Percentiles rank a stretch among this genome's conserved stretches.
Conservation (phyloP, 2,113 vertebrate genomes). For the Vidua macroura region DNA sequence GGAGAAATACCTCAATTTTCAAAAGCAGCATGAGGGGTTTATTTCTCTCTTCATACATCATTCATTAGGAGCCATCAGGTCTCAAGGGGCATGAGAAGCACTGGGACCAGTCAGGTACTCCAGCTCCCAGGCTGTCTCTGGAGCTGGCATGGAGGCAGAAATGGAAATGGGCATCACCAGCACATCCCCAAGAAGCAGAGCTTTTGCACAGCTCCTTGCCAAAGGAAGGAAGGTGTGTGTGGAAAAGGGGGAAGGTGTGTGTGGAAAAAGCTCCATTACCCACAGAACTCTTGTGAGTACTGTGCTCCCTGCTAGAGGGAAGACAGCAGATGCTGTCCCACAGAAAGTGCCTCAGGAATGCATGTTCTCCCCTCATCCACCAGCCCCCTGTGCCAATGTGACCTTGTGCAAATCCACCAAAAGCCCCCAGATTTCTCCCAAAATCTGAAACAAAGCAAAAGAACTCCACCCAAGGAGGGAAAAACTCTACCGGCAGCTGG, state of each 20-base stretch:
- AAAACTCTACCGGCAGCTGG: neutral
- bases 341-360: neutral
- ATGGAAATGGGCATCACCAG: neutral
- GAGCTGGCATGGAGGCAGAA: neutral
- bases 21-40: neutral
- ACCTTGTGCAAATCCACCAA: neutral
- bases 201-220: neutral
- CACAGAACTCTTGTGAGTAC: neutral
- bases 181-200: neutral
- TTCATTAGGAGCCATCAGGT: neutral
- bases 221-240: neutral
- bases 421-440: accelerated
- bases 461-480: neutral
- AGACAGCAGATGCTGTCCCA: neutral
- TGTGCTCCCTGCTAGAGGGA: neutral
- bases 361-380: accelerated
- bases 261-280: neutral
- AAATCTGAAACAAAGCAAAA: neutral
- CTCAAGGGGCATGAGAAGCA: neutral
- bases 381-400: neutral
- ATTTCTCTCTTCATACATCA: neutral
- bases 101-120: neutral
- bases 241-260: no score
- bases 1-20: neutral
- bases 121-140: neutral